A percentile compares a stretch with the other conserved stretches of the same genome.
These are phyloP conservation scores for Bembecia ichneumoniformis DNA, from an alignment of 2,888 invertebrate genomes.

Conservation along the genomic window DNA sequence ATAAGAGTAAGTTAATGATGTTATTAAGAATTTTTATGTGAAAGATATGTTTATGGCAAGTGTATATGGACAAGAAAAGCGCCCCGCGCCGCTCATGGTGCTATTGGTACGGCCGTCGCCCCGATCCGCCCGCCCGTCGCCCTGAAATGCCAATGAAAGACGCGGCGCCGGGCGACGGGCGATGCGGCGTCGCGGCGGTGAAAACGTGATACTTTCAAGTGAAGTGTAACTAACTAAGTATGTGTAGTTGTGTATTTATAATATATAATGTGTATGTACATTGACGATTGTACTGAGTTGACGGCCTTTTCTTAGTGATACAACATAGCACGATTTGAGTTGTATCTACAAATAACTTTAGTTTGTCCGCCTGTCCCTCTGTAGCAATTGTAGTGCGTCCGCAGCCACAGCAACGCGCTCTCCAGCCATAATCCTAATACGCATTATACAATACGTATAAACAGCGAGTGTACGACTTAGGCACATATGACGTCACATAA, in stretches of 20 bases:
- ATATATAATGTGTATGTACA: not conserved
- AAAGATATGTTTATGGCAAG: slow-evolving; percentile 28
- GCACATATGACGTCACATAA: no score
- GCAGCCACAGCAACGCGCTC: no score
- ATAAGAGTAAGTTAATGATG: slow-evolving; percentile 30
- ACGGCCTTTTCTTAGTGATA: not conserved
- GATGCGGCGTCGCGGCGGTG: not conserved
- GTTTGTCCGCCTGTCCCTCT: no score
- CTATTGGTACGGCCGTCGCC: not conserved
- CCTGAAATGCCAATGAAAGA: not conserved
- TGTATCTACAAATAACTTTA: no score
- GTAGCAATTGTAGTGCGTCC: no score
- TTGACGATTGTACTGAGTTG: not conserved
- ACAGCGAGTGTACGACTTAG: no score
- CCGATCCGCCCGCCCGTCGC: slow-evolving; percentile 2
- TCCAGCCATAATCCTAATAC: no score
- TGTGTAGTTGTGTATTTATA: not conserved
- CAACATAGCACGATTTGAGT: no score
- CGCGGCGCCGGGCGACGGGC: slow-evolving; percentile 4
- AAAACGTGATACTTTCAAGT: not conserved
- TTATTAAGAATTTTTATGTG: slow-evolving; percentile 24
- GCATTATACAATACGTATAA: no score
- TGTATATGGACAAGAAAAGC: slow-evolving; percentile 8
- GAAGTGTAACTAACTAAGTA: not conserved
- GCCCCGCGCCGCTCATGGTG: slow-evolving; percentile 2